Percentiles rank a stretch among this genome's conserved stretches.
These are phyloP conservation scores for Leptestheria dahalacensis DNA, from an alignment of 1,140 invertebrate genomes.

Conservation along the genomic window DNA sequence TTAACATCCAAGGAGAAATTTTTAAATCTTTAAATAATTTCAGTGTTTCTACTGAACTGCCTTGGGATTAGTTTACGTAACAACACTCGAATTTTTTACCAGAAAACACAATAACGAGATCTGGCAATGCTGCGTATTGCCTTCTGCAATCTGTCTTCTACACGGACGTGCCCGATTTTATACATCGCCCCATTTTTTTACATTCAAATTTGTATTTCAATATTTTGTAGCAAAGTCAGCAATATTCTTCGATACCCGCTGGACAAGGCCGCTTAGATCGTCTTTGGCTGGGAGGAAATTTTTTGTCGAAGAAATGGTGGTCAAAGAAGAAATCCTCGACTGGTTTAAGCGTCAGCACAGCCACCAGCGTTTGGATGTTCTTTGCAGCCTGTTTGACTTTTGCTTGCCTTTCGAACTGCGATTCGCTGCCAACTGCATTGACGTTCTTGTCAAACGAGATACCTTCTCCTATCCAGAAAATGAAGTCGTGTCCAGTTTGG, in stretches of 20 bases:
- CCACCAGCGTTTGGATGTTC: constrained; percentile 84
- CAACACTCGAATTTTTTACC: too few relatives aligned
- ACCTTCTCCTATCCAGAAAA: background rate
- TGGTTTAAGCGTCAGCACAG: constrained; percentile 58
- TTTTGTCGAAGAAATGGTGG: constrained; percentile 53
- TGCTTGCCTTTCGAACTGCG: constrained; percentile 86
- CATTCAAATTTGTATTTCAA: background rate
- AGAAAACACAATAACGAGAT: too few relatives aligned
- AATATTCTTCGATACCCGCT: background rate
- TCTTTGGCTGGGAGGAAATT: too few relatives aligned
- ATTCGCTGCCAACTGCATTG: constrained; percentile 77
- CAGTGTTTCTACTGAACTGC: too few relatives aligned
- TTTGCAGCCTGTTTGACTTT: constrained; percentile 85
- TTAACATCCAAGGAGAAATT: too few relatives aligned
- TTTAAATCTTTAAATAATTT: too few relatives aligned
- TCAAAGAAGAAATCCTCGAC: constrained; percentile 52
- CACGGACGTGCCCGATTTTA: background rate
- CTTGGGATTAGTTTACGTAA: too few relatives aligned
- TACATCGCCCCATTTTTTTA: background rate
- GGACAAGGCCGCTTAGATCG: too few relatives aligned
- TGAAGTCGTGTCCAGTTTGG: constrained; percentile 1
- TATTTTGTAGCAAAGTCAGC: background rate
- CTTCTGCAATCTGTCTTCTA: background rate
- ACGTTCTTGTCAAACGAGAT: constrained; percentile 76
- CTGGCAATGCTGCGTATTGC: background rate